Evolutionary conservation across 2,113 vertebrate genomes (phyloP).

Genomic region (Oryzias celebensis): DNA sequence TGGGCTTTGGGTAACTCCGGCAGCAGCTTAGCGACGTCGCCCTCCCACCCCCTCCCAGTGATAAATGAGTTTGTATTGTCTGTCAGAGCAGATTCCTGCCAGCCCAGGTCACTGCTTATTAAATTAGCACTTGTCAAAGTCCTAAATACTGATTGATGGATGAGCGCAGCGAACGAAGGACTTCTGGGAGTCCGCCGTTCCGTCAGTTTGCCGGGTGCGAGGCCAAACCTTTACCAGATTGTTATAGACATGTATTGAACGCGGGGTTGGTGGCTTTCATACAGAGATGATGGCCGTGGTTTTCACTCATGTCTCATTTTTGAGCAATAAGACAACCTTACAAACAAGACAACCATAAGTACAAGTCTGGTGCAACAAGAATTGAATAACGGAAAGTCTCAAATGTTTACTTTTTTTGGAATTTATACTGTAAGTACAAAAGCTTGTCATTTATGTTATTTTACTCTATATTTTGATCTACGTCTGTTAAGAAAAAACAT

Average conservation of each 20-base stretch:
- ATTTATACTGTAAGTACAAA: too few species aligned
- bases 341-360: too few species aligned
- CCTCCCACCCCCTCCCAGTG: slow-evolving; percentile 59
- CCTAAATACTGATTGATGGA: slow-evolving; percentile 98
- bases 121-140: slow-evolving; percentile 98
- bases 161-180: slow-evolving; percentile 90
- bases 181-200: slow-evolving; percentile 77
- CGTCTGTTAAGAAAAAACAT: too few species aligned
- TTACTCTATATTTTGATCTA: too few species aligned
- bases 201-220: slow-evolving; percentile 46
- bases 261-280: slow-evolving; percentile 39
- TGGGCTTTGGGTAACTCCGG: slow-evolving; percentile 24
- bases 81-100: slow-evolving; percentile 93
- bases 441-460: too few species aligned
- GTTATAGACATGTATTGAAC: slow-evolving; percentile 68
- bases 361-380: too few species aligned
- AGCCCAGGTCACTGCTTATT: slow-evolving; percentile 94
- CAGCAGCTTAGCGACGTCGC: slow-evolving; percentile 75
- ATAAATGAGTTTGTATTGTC: slow-evolving; percentile 98
- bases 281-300: slow-evolving; percentile 7
- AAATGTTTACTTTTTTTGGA: too few species aligned
- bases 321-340: too few species aligned
- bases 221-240: slow-evolving; percentile 58
- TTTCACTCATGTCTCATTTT: slow-evolving; percentile 27
- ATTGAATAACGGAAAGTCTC: too few species aligned